Evolutionary conservation across 1,140 invertebrate species (phyloP).

Genomic region (Centruroides vittatus): DNA sequence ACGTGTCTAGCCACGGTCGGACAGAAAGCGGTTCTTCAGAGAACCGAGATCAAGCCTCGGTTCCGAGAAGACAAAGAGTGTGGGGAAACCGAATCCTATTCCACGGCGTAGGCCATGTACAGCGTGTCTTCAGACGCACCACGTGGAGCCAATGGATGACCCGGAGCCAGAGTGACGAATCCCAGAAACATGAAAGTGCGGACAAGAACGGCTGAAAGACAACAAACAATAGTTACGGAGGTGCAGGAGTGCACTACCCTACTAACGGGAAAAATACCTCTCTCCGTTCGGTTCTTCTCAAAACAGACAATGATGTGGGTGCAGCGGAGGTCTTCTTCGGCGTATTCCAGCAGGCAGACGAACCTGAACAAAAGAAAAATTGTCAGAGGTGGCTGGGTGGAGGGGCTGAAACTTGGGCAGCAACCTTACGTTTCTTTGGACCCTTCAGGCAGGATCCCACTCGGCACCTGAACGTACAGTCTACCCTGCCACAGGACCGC

Average conservation of each 20-base stretch:
- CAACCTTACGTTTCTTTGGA: conserved; percentile 59
- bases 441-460: conserved; percentile 63
- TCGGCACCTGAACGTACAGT: conserved; percentile 75
- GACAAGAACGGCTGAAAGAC: conserved; percentile 54
- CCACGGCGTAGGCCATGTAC: conserved; percentile 65
- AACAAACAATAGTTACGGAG: too few species aligned
- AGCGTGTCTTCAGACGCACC: conserved; percentile 41
- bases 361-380: conserved; percentile 36
- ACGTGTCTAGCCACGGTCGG: too few species aligned
- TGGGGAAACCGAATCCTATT: conserved; percentile 20
- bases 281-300: conserved; percentile 64
- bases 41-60: too few species aligned
- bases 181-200: conserved; percentile 95
- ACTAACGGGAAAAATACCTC: conserved; percentile 36
- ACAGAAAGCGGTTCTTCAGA: too few species aligned
- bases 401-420: conserved; percentile 40
- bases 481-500: conserved; percentile 59
- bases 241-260: too few species aligned
- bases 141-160: conserved; percentile 49
- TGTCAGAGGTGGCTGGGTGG: too few species aligned
- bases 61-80: too few species aligned
- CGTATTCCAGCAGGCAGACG: conserved; percentile 82
- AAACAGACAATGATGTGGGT: conserved; percentile 65
- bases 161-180: conserved; percentile 69
- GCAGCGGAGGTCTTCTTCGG: conserved; percentile 80